Percentiles rank a stretch among this genome's conserved stretches.
Evolutionary conservation across 2,888 invertebrate genomes (phyloP).

Genomic region (Cinara cedri): DNA sequence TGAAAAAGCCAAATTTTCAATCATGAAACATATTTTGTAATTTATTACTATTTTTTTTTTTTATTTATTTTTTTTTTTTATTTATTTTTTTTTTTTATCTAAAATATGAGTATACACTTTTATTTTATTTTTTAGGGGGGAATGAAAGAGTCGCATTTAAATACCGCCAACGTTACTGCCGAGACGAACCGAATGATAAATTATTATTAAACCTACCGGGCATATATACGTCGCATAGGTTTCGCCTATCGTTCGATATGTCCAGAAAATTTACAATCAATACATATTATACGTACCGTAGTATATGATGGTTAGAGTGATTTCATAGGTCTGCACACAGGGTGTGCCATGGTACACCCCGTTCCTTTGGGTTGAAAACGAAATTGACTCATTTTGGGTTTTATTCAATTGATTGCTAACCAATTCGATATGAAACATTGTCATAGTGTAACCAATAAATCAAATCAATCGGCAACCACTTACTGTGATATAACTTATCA

Average conservation of each 20-base stretch:
- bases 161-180: conserved; percentile 1
- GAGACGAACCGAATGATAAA: conserved; percentile 11
- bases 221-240: background rate
- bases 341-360: no score
- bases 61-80: background rate
- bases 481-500: no score
- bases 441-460: no score
- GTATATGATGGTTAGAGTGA: no score
- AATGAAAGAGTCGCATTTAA: conserved; percentile 15
- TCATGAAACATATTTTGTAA: conserved; percentile 21
- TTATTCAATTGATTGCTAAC: no score
- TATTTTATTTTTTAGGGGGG: background rate
- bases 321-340: no score
- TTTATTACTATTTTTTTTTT: conserved; percentile 31
- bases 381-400: no score
- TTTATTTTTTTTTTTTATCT: conserved; percentile 8
- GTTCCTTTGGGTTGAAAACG: no score
- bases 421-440: no score
- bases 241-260: background rate
- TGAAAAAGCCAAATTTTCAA: conserved; percentile 35
- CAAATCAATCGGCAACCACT: no score
- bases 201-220: conserved; percentile 28
- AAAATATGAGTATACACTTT: no score
- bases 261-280: conserved; percentile 16
- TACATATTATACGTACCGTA: no score